Conservation (phyloP, 1,140 invertebrate species). For the Diorhabda carinulata region DNA sequence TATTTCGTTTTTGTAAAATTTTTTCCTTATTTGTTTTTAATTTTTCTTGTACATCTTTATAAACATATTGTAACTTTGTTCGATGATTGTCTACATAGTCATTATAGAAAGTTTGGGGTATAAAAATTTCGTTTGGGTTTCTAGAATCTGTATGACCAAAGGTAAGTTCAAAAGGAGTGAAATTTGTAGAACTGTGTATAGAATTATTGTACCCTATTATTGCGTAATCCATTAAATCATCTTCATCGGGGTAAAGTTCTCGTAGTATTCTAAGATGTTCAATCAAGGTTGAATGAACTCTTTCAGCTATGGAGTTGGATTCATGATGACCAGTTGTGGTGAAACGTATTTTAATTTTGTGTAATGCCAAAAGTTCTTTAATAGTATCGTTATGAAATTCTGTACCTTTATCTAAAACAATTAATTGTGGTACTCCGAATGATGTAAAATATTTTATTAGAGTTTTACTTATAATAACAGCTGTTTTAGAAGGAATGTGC, state of each 20-base stretch:
- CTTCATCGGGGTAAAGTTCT: constrained; percentile 1
- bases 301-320: constrained; percentile 20
- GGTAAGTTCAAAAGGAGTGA: constrained; percentile 3
- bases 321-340: constrained; percentile 16
- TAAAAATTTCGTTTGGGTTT: neutral
- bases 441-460: neutral
- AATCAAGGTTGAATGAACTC: constrained; percentile 22
- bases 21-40: constrained; percentile 5
- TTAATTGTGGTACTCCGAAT: constrained; percentile 16
- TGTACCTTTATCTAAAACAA: constrained; percentile 16
- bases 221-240: constrained; percentile 23
- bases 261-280: constrained; percentile 20
- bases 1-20: constrained; percentile 11
- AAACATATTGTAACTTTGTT: constrained; percentile 1
- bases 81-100: constrained; percentile 12
- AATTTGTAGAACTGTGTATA: constrained; percentile 12
- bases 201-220: constrained; percentile 4
- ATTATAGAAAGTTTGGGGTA: constrained; percentile 4
- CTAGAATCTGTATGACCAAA: constrained; percentile 14
- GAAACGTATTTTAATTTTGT: constrained; percentile 24
- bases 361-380: constrained; percentile 22
- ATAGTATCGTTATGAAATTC: constrained; percentile 23
- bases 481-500: neutral
- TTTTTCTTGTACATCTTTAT: neutral
- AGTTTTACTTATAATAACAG: neutral